phyloP scores from a whole-genome alignment of 2,797 vertebrate species.

The Helarctos malayanus region DNA sequence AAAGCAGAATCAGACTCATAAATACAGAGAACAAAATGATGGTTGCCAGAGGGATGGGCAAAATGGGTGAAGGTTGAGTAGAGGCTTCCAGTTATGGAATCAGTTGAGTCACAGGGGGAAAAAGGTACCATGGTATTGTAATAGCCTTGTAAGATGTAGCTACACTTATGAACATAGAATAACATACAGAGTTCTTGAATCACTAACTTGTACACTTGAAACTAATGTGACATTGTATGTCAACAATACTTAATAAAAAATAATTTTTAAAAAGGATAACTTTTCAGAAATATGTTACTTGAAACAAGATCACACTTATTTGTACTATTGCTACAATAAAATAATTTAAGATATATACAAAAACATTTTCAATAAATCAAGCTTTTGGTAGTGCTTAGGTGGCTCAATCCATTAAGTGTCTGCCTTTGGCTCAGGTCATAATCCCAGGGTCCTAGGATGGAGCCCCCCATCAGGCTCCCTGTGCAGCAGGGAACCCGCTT shows the following conservation, averaged over 20 bases:
- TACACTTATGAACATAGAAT: background rate
- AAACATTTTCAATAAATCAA: conserved; percentile 44
- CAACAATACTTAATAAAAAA: background rate
- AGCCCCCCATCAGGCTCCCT: background rate
- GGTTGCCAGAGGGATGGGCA: background rate
- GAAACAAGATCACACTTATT: background rate
- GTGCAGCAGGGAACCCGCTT: background rate
- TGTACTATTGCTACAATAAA: conserved; percentile 37
- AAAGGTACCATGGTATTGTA: background rate
- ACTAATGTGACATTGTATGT: background rate
- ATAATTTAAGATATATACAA: background rate
- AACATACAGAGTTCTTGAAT: background rate
- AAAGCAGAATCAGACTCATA: background rate
- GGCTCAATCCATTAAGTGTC: background rate
- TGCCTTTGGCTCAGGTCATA: background rate
- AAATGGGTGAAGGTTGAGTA: background rate
- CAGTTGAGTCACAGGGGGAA: background rate
- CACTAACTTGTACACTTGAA: background rate
- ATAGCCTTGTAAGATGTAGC: background rate
- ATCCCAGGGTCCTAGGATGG: background rate
- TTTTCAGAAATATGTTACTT: conserved; percentile 67
- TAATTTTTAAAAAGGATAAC: background rate
- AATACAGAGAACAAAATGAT: background rate
- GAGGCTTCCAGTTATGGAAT: background rate
- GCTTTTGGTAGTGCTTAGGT: background rate